A percentile compares a stretch with the other conserved stretches of the same genome.
Evolutionary conservation across 2,888 invertebrate genomes (phyloP).

Genomic region (Branchipolynoe longqiensis): DNA sequence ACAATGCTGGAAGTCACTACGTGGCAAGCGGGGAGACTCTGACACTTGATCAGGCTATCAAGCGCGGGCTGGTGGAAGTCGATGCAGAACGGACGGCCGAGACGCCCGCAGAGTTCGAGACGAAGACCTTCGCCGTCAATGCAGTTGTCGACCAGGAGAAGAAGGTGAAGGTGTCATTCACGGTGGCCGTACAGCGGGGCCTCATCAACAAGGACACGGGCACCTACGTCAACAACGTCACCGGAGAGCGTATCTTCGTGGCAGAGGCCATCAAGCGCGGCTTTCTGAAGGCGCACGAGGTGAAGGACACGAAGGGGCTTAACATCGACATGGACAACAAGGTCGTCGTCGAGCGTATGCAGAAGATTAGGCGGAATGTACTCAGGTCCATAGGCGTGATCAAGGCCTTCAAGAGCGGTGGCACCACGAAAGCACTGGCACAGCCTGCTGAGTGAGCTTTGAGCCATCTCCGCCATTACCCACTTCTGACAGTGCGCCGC

Average conservation of each 20-base stretch:
- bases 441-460: too few species aligned
- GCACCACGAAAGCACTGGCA: too few species aligned
- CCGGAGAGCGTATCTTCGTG: constrained; percentile 66
- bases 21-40: constrained; percentile 61
- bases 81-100: constrained; percentile 63
- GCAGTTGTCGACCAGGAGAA: constrained; percentile 69
- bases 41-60: constrained; percentile 64
- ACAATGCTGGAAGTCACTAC: constrained; percentile 59
- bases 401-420: constrained; percentile 61
- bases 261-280: constrained; percentile 69
- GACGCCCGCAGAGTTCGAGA: constrained; percentile 57
- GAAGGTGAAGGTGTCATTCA: constrained; percentile 64
- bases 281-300: constrained; percentile 68
- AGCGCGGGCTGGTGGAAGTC: constrained; percentile 67
- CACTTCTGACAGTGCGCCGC: too few species aligned
- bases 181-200: constrained; percentile 68
- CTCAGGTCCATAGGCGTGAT: constrained; percentile 60
- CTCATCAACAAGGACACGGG: constrained; percentile 69
- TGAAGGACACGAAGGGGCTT: constrained; percentile 74
- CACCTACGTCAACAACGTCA: constrained; percentile 68
- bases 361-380: constrained; percentile 72
- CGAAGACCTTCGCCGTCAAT: constrained; percentile 68
- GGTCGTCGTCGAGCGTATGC: constrained; percentile 76
- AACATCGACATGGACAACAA: constrained; percentile 78
- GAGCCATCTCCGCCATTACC: too few species aligned